Evolutionary conservation across 2,888 invertebrate species (phyloP), one percentile per base, ranked within the genome.

Genomic region (Helobdella robusta): DNA sequence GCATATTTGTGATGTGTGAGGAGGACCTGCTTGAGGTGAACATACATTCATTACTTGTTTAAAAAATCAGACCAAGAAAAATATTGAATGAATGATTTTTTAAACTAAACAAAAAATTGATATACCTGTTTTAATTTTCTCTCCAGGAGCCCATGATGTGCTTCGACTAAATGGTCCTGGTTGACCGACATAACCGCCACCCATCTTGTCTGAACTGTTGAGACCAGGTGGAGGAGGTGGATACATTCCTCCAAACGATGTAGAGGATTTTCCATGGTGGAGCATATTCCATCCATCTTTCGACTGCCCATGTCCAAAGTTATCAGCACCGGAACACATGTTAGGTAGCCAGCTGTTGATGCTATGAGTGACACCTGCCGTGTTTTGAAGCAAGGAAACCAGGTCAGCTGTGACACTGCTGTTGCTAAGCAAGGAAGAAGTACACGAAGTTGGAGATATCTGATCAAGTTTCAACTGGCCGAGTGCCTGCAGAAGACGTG

Each of bases 151-250:
- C 65, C 65, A 65, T 5, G 60, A 60, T 5, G 65, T 65, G 20
- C 59, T 59, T 8, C 65, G 59, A 20, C 35, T 40, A 28, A 56
- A 54, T 18, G 32, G 40, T 2, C 46, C 46, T 30, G 54, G 64
- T 36, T 59, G 59, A 32, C 52, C 52, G 32, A 35, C 35, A 35
- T 35, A 50, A 8, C 30, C 28, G 18, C 35, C 35, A 30, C 34
- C 63, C 23, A 25, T 48, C 50, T 63, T 52, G 28, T 50, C 63
- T 6, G 32, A 28, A 20, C 23, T 15, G 20, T n/a, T 20, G n/a
- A 59, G 60, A 15, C 60, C 60, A 35, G 65, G 65, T 8, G 64
- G 64, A 20, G 65, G 65, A 8, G 65, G 65, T 36, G 65, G 65
- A n/a, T 28, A 32, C 23, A 15, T 34, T 32, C 63, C 63, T 15